phyloP scores from a whole-genome alignment of 2,113 vertebrate genomes.

The Clinocottus analis region DNA sequence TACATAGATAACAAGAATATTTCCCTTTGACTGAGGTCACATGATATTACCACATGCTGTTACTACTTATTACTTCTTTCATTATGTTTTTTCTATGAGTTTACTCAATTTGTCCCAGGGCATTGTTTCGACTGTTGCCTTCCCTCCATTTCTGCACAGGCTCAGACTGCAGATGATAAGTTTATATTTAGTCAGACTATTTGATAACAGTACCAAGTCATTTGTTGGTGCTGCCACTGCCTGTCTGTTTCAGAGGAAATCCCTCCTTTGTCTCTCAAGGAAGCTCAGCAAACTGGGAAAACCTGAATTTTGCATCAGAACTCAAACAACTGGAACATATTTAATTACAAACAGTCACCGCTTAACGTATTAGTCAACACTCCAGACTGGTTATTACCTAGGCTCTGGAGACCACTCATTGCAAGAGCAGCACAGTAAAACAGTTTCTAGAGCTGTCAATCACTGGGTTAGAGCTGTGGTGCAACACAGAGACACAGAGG shows the following conservation, averaged over 20 bases:
- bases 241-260: constrained; percentile 83
- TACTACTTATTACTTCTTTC: constrained; percentile 19
- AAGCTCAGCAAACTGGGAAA: constrained; percentile 77
- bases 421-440: constrained; percentile 72
- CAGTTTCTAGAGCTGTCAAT: constrained; percentile 74
- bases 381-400: constrained; percentile 66
- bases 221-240: constrained; percentile 75
- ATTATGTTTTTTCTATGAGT: constrained; percentile 3
- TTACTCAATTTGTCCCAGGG: not conserved
- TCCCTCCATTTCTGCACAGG: constrained; percentile 19
- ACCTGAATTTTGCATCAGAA: constrained; percentile 81
- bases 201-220: constrained; percentile 64
- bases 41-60: constrained; percentile 25
- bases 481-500: constrained; percentile 66
- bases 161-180: constrained; percentile 44
- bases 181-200: constrained; percentile 68
- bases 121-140: constrained; percentile 21
- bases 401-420: constrained; percentile 68
- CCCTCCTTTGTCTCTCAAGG: constrained; percentile 84
- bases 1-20: constrained; percentile 16
- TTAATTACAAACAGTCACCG: constrained; percentile 66
- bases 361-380: constrained; percentile 77
- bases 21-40: constrained; percentile 25
- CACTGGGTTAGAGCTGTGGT: constrained; percentile 67
- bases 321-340: constrained; percentile 78